Base-by-base conservation (phyloP, 2,888 invertebrate species). In the Sarcophaga variegata region DNA sequence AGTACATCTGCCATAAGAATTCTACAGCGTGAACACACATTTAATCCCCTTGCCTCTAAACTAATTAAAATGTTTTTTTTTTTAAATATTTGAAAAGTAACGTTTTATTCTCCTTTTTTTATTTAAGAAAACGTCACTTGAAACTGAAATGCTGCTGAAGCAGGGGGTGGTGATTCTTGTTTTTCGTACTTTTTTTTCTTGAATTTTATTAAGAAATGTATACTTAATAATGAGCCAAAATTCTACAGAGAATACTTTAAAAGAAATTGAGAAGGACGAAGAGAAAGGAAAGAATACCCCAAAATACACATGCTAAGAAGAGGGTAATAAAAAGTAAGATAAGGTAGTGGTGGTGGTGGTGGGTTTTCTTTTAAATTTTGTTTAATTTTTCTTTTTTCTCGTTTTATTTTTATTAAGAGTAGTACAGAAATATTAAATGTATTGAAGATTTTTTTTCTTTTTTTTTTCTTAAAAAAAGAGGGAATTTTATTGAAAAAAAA, bases 181-280 rank as follows among this genome's bases (percentile, higher is more conserved):
- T 10, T 2, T 10, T 1, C 8, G 1, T 8, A 8, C 0, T 37
- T 37, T 37, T 37, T 37, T 8, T 10, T 45, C 25, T 54, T 67
- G 78, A 79, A 75, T 83, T 79, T 22, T 37, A 74, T 83, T 74
- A 54, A 66, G 59, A 62, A 78, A 49, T 67, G 66, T 83, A 54
- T 83, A 72, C 71, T 67, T 67, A 74, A 83, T 74, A 79, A 69
- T 79, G 74, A 67, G 37, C 59, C 66, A 72, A 22, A 59, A 62
- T 81, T 49, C 63, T 60, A 71, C 67, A n/a, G 71, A 85, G 84
- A 76, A 84, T 87, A 87, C 79, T 79, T 79, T 17, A 81, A 76
- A 84, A 76, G 76, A 84, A 82, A 83, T 87, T 87, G 84, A 84
- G 87, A 81, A 87, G 84, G 84, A 79, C 87, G 54, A 70, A 60